A percentile compares a stretch with the other conserved stretches of the same genome.
These are phyloP conservation scores for Carcinoscorpius rotundicauda DNA, from an alignment of 1,140 invertebrate genomes.

Conservation along the genomic window DNA sequence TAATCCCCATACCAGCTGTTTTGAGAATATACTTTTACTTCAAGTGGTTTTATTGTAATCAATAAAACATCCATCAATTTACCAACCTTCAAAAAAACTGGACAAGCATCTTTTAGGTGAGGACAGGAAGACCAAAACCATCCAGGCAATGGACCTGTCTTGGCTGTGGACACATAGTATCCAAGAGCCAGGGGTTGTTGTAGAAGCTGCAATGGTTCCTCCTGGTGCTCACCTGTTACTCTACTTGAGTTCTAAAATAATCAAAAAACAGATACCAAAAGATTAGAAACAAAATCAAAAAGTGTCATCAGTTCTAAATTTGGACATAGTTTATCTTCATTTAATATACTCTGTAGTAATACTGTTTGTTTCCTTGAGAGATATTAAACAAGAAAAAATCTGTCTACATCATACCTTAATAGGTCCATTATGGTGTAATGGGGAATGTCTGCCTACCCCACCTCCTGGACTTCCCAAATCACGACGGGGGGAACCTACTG, in stretches of 20 bases:
- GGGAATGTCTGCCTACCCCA: not conserved
- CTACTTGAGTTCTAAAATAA: conserved; percentile 28
- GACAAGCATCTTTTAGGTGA: conserved; percentile 75
- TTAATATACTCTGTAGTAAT: not conserved
- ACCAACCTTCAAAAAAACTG: conserved; percentile 69
- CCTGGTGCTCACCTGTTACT: conserved; percentile 32
- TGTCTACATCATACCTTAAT: too few relatives aligned
- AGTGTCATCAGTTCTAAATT: too few relatives aligned
- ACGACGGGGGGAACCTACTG: conserved; percentile 8
- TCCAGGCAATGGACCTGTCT: conserved; percentile 79
- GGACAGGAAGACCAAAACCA: conserved; percentile 97
- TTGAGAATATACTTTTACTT: too few relatives aligned
- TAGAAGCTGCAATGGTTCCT: conserved; percentile 74
- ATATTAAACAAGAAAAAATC: too few relatives aligned
- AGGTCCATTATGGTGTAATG: not conserved
- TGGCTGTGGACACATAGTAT: conserved; percentile 93
- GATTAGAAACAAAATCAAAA: conserved; percentile 4
- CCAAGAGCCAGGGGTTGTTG: conserved; percentile 97
- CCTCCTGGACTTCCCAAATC: conserved; percentile 41
- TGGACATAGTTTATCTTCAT: not conserved
- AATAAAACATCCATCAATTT: not conserved
- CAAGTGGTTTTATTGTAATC: not conserved
- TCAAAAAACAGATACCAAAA: not conserved
- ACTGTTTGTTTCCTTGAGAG: not conserved
- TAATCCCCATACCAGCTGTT: not conserved